Percentiles rank a stretch among this genome's conserved stretches.
Conservation (phyloP, 2,797 vertebrate species). For the Neostethus bicornis region DNA sequence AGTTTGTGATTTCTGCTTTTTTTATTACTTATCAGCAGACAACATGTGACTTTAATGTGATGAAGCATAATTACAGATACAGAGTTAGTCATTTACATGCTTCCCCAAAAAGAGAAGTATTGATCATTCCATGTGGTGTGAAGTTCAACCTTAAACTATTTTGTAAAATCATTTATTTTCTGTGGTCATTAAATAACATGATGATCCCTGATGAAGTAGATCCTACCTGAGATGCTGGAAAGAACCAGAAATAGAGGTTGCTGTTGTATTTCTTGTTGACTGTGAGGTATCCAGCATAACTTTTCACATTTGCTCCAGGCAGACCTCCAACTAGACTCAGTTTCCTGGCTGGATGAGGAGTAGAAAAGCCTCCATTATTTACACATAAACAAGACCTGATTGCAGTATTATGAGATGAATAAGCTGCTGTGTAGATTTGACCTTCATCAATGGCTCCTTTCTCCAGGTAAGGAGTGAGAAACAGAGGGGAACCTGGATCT, state of each 20-base stretch:
- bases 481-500: slow-evolving; percentile 82
- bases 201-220: not conserved
- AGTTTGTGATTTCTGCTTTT: not conserved
- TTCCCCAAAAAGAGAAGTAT: not conserved
- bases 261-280: slow-evolving; percentile 87
- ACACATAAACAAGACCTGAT: not conserved
- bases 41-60: slow-evolving; percentile 1
- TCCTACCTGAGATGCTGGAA: slow-evolving; percentile 81
- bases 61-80: not conserved
- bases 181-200: not conserved
- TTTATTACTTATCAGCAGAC: not conserved
- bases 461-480: slow-evolving; percentile 86
- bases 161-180: too few relatives aligned
- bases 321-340: slow-evolving; percentile 81
- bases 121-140: not conserved
- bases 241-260: slow-evolving; percentile 91
- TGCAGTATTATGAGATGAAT: not conserved
- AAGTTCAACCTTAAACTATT: too few relatives aligned
- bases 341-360: slow-evolving; percentile 74
- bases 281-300: slow-evolving; percentile 83
- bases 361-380: not conserved
- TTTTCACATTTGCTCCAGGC: slow-evolving; percentile 80
- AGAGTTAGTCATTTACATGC: slow-evolving; percentile 24
- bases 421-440: slow-evolving; percentile 18
- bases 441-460: slow-evolving; percentile 80